phyloP scores from a whole-genome alignment of 2,888 invertebrate genomes.

The Muschampia plurimacula region DNA sequence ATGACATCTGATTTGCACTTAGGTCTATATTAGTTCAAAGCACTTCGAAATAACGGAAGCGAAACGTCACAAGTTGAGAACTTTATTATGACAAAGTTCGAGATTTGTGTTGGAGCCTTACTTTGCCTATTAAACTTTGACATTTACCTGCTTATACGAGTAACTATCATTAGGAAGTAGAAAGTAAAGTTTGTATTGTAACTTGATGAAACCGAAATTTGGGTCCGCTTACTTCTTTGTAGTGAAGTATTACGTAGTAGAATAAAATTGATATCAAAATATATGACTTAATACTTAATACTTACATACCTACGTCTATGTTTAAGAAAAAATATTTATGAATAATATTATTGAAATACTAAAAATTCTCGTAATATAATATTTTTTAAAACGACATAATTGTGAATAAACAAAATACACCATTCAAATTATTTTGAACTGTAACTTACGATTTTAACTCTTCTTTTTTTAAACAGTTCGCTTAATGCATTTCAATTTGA shows the following conservation, averaged over 20 bases:
- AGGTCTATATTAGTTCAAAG: slow-evolving; percentile 36
- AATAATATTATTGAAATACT: not conserved
- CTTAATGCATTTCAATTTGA: slow-evolving; percentile 20
- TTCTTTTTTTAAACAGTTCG: slow-evolving; percentile 2
- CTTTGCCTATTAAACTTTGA: slow-evolving; percentile 39
- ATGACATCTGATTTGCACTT: slow-evolving; percentile 26
- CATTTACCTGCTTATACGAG: slow-evolving; percentile 38
- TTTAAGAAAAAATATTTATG: too few species aligned
- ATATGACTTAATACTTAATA: too few species aligned
- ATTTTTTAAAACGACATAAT: not conserved
- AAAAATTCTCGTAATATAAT: not conserved
- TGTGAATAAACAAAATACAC: not conserved
- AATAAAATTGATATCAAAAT: not conserved
- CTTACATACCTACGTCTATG: too few species aligned
- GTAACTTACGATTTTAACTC: slow-evolving; percentile 7
- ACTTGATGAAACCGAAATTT: slow-evolving; percentile 13
- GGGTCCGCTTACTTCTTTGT: not conserved
- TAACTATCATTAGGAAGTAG: slow-evolving; percentile 39
- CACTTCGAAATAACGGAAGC: slow-evolving; percentile 36
- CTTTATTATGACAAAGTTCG: slow-evolving; percentile 39
- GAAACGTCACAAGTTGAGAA: slow-evolving; percentile 40
- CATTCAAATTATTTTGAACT: not conserved
- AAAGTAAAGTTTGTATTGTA: slow-evolving; percentile 35
- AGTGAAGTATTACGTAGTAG: not conserved
- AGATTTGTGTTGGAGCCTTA: slow-evolving; percentile 38